Percentiles rank a stretch among this genome's conserved stretches.
phyloP scores from a whole-genome alignment of 2,113 vertebrate species.

The Python bivittatus region DNA sequence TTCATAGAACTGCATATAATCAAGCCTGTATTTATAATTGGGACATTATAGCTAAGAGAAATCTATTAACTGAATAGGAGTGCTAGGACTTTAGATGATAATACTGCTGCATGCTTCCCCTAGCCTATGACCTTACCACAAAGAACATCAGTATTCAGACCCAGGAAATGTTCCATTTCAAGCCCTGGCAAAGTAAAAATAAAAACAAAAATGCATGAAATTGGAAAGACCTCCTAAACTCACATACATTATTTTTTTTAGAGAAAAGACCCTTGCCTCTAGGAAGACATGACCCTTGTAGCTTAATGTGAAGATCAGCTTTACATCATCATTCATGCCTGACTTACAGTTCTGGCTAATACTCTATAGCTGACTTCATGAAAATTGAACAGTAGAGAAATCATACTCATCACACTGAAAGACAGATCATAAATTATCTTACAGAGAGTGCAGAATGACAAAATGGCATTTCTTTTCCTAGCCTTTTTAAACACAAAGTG shows the following conservation, averaged over 20 bases:
- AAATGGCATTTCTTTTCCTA: not conserved
- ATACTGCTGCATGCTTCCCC: not conserved
- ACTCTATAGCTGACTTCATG: not conserved
- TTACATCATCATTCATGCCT: not conserved
- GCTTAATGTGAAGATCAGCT: constrained; percentile 4
- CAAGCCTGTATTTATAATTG: too few relatives aligned
- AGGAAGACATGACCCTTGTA: not conserved
- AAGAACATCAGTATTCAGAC: not conserved
- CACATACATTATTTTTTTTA: constrained; percentile 1
- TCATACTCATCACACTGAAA: constrained; percentile 1
- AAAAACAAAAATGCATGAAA: not conserved
- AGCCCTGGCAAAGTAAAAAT: not conserved
- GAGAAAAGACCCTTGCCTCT: not conserved
- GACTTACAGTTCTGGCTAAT: constrained; percentile 10
- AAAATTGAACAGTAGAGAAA: not conserved
- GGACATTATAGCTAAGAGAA: not conserved
- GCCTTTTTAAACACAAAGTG: not conserved
- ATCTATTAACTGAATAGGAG: not conserved
- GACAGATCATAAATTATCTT: constrained; percentile 10
- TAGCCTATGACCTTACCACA: not conserved
- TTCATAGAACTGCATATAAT: too few relatives aligned
- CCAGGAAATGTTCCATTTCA: not conserved
- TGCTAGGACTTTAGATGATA: not conserved
- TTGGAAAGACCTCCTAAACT: not conserved
- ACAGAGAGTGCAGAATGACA: not conserved